Evolutionary conservation across 1,140 invertebrate genomes (phyloP).

Genomic region (Drosophila quadrilineata): DNA sequence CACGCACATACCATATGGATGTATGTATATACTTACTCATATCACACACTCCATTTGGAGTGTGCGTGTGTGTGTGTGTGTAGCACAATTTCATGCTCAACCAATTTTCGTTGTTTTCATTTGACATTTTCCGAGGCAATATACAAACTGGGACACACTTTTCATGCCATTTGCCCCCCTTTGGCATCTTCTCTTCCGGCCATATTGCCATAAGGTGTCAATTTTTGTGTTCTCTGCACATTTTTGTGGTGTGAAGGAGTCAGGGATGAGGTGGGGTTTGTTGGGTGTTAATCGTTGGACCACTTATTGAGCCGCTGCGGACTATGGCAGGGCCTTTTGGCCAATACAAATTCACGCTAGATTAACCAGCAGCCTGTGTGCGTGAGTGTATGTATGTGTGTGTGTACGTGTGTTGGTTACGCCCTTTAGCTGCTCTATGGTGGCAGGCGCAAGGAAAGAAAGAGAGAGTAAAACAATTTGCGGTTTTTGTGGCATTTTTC

Average conservation of each 20-base stretch:
- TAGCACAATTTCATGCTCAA: conserved; percentile 73
- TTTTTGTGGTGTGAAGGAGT: conserved; percentile 39
- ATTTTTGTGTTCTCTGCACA: conserved; percentile 49
- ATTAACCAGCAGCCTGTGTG: conserved; percentile 49
- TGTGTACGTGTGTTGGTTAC: conserved; percentile 3
- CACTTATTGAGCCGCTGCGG: conserved; percentile 23
- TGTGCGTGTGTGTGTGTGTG: no score
- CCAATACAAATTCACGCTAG: conserved; percentile 70
- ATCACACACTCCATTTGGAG: not conserved
- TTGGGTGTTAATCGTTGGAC: conserved; percentile 67
- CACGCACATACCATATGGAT: not conserved
- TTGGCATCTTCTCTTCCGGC: not conserved
- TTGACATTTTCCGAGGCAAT: conserved; percentile 52
- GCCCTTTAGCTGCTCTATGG: conserved; percentile 35
- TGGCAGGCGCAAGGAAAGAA: conserved; percentile 8
- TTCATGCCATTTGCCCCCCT: conserved; percentile 2
- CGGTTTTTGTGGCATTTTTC: conserved; percentile 63
- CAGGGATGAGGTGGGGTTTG: no score
- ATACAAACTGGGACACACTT: conserved; percentile 28
- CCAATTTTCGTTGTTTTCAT: conserved; percentile 71
- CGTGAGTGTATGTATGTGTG: not conserved
- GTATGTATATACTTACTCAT: not conserved
- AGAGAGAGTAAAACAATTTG: conserved; percentile 62
- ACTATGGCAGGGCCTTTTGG: conserved; percentile 43
- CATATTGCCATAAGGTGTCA: conserved; percentile 46